A percentile compares a stretch with the other conserved stretches of the same genome.
These are phyloP conservation scores for Girardinus metallicus DNA, from an alignment of 2,797 vertebrate genomes.

Conservation along the genomic window DNA sequence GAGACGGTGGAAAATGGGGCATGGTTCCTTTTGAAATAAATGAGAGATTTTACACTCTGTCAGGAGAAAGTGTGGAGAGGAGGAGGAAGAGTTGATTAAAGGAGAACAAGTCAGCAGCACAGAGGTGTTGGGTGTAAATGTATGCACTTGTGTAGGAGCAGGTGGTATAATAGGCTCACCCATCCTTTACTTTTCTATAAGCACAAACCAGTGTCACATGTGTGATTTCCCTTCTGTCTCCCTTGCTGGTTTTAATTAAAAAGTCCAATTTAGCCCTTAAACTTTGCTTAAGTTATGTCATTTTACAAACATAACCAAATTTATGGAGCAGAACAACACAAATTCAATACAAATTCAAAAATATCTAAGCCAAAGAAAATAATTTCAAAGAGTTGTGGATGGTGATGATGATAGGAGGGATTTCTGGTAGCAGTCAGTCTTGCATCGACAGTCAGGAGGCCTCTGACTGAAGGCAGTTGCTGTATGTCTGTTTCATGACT, in stretches of 20 bases:
- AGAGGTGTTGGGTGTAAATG: slow-evolving; percentile 32
- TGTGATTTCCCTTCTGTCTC: slow-evolving; percentile 7
- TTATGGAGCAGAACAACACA: too few species aligned
- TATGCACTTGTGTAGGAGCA: slow-evolving; percentile 12
- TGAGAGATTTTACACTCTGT: slow-evolving; percentile 43
- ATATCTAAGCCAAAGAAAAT: too few species aligned
- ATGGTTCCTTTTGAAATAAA: slow-evolving; percentile 18
- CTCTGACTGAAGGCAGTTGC: too few species aligned
- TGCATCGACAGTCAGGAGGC: too few species aligned
- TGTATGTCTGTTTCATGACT: background rate
- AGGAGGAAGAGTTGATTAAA: slow-evolving; percentile 47
- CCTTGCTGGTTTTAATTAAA: slow-evolving; percentile 47
- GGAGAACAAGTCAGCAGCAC: slow-evolving; percentile 39
- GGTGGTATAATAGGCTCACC: slow-evolving; percentile 27
- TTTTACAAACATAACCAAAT: too few species aligned
- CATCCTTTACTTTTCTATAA: slow-evolving; percentile 46
- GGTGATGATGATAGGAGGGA: too few species aligned
- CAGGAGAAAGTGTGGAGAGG: slow-evolving; percentile 41
- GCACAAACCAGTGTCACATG: slow-evolving; percentile 31
- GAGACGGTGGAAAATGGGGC: slow-evolving; percentile 16
- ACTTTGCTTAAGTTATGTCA: too few species aligned
- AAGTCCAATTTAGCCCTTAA: slow-evolving; percentile 20
- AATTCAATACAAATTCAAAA: too few species aligned
- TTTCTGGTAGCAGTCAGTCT: too few species aligned
- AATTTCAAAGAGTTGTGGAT: too few species aligned